Percentiles rank a stretch among this genome's conserved stretches.
Evolutionary conservation across 2,797 vertebrate genomes (phyloP).

Genomic region (Oryzias dopingdopingensis): DNA sequence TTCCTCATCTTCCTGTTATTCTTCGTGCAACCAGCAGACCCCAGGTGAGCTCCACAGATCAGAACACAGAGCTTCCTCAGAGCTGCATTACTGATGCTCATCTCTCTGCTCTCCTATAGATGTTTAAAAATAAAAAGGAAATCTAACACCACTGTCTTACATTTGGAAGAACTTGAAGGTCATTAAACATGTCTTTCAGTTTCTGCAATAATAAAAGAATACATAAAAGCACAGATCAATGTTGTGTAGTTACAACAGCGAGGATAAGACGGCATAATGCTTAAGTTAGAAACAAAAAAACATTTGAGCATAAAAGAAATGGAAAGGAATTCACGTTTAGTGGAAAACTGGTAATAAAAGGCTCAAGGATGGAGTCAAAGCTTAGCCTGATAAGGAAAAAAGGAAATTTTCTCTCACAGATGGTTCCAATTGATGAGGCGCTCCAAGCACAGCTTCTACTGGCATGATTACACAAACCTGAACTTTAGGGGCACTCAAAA

Average conservation of each 20-base stretch:
- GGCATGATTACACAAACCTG: too few species aligned
- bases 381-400: background rate
- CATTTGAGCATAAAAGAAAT: too few species aligned
- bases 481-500: background rate
- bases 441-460: conserved; percentile 2
- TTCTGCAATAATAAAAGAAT: conserved; percentile 27
- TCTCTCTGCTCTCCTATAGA: conserved; percentile 9
- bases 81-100: conserved; percentile 19
- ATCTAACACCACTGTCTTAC: conserved; percentile 21
- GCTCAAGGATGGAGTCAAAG: conserved; percentile 23
- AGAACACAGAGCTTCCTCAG: conserved; percentile 15
- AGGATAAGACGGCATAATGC: too few species aligned
- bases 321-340: background rate
- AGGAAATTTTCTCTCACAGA: conserved; percentile 7
- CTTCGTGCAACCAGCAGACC: conserved; percentile 6
- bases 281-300: too few species aligned
- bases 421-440: conserved; percentile 11
- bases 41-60: conserved; percentile 13
- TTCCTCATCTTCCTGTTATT: conserved; percentile 16
- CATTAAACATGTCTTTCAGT: conserved; percentile 22
- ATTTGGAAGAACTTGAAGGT: conserved; percentile 53
- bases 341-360: background rate
- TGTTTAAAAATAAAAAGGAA: conserved; percentile 29
- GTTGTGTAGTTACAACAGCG: background rate
- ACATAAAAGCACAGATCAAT: conserved; percentile 32